A percentile compares a stretch with the other conserved stretches of the same genome.
Conservation (phyloP, 1,140 invertebrate genomes). For the Marisa cornuarietis region DNA sequence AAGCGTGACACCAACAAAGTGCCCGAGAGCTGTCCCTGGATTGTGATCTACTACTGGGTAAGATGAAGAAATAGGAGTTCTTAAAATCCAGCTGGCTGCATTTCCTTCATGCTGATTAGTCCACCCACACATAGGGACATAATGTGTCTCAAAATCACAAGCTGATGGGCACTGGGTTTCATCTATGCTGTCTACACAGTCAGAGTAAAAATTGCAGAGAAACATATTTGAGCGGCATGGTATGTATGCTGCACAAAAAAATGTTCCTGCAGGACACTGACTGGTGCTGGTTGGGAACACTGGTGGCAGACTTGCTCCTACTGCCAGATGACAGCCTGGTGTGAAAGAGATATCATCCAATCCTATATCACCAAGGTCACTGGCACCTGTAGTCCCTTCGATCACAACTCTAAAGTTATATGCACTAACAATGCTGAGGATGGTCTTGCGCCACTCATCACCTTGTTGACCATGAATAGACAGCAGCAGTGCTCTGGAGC, state of each 20-base stretch:
- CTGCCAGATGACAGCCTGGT: constrained; percentile 45
- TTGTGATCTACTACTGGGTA: constrained; percentile 52
- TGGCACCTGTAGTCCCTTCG: constrained; percentile 73
- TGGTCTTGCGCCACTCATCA: constrained; percentile 49
- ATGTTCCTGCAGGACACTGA: constrained; percentile 47
- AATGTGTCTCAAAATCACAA: constrained; percentile 45
- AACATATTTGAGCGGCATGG: constrained; percentile 41
- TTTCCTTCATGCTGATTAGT: constrained; percentile 34
- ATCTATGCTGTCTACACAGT: constrained; percentile 59
- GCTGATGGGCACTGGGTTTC: constrained; percentile 42
- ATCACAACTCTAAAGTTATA: constrained; percentile 33
- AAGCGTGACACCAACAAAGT: constrained; percentile 40
- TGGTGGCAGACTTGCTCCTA: constrained; percentile 37
- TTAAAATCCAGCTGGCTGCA: constrained; percentile 44
- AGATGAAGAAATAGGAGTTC: constrained; percentile 34
- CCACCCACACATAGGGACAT: constrained; percentile 48
- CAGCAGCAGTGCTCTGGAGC: constrained; percentile 41
- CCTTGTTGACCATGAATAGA: constrained; percentile 41
- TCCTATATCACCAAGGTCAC: constrained; percentile 77
- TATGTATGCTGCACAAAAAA: constrained; percentile 40
- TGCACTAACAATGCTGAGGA: constrained; percentile 35
- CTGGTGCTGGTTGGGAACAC: constrained; percentile 39
- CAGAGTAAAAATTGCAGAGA: constrained; percentile 77
- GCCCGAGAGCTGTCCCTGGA: constrained; percentile 37
- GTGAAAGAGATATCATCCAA: constrained; percentile 75